Conservation (phyloP, 35 echinoderm and acorn worm genomes). For the Diadema setosum region DNA sequence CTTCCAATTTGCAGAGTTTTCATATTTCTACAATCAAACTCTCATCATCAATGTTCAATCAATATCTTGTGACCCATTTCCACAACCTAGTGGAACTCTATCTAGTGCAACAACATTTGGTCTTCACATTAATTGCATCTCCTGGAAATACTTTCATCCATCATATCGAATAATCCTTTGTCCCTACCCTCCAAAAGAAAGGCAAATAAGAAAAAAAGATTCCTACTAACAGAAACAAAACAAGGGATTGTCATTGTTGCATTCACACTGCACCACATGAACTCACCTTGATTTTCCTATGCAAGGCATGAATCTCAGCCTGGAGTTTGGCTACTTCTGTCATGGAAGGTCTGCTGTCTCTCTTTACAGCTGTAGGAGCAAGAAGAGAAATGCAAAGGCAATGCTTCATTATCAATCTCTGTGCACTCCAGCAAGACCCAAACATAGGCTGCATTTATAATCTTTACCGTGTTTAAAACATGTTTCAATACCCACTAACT, state of each 20-base stretch:
- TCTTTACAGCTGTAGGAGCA: slow-evolving; percentile 41
- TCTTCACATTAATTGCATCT: no score
- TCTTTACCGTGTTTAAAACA: no score
- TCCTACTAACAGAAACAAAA: no score
- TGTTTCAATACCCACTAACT: background rate
- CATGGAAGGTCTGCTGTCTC: slow-evolving; percentile 52
- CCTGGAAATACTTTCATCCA: background rate
- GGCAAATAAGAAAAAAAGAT: background rate
- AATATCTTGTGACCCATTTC: no score
- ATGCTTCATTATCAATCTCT: background rate
- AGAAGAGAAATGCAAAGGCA: background rate
- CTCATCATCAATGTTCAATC: no score
- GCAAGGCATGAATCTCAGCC: slow-evolving; percentile 56
- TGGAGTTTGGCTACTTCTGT: slow-evolving; percentile 59
- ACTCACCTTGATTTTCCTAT: slow-evolving; percentile 69
- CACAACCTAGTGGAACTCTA: no score
- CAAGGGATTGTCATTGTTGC: background rate
- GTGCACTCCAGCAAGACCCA: background rate
- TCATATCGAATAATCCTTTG: background rate
- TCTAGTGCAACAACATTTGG: no score
- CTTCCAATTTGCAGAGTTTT: no score
- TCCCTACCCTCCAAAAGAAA: background rate
- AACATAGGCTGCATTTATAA: background rate
- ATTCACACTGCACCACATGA: background rate
- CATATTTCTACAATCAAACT: no score